A percentile compares a stretch with the other conserved stretches of the same genome.
These are phyloP conservation scores for Sylvicapra grimmia DNA, from an alignment of 2,113 vertebrate genomes.

Conservation along the genomic window DNA sequence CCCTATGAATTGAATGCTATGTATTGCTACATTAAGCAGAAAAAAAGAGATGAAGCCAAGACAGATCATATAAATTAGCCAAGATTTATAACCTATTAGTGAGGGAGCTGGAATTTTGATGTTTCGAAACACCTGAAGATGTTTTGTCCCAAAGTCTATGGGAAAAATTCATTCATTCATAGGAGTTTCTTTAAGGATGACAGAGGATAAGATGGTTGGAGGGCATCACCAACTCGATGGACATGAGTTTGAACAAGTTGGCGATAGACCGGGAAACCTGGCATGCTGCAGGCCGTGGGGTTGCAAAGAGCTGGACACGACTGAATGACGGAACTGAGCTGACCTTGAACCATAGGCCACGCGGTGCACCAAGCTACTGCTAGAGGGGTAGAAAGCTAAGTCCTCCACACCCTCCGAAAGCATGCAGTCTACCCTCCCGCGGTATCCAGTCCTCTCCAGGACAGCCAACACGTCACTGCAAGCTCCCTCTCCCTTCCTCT, in stretches of 20 bases:
- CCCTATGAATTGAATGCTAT: neutral
- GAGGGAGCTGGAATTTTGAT: neutral
- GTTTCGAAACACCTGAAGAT: neutral
- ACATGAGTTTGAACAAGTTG: neutral
- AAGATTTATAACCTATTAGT: neutral
- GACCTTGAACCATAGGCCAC: neutral
- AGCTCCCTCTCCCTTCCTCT: neutral
- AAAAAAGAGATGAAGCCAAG: constrained; percentile 4
- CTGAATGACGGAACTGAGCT: neutral
- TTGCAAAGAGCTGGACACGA: neutral
- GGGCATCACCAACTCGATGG: neutral
- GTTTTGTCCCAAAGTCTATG: neutral
- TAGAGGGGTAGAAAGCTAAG: neutral
- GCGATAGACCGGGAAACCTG: neutral
- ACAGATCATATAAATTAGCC: neutral
- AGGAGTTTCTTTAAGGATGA: neutral
- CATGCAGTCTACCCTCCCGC: accelerated
- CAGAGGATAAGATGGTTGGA: neutral
- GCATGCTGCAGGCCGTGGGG: neutral
- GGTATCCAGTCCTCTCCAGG: accelerated
- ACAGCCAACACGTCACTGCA: neutral
- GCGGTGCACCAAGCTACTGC: accelerated
- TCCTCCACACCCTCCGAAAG: neutral
- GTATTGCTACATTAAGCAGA: neutral
- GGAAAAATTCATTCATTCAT: neutral